A percentile compares a stretch with the other conserved stretches of the same genome.
These are phyloP conservation scores for Platycnemis pennipes DNA, from an alignment of 2,888 invertebrate species.

Conservation along the genomic window DNA sequence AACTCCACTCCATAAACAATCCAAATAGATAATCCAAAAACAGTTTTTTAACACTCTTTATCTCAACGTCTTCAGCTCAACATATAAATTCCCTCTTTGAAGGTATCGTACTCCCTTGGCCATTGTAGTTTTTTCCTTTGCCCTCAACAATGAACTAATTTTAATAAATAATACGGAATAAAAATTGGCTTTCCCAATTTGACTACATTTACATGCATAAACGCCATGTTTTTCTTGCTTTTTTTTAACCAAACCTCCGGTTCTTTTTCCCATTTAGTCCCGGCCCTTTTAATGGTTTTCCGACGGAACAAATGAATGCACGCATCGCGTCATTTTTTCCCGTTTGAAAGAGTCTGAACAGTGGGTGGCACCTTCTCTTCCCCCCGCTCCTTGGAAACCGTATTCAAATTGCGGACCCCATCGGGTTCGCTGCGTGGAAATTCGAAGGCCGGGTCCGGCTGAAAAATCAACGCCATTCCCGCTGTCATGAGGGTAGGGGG, in stretches of 20 bases:
- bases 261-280: not conserved
- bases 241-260: not conserved
- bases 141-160: too few relatives aligned
- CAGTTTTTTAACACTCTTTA: too few relatives aligned
- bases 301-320: not conserved
- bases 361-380: not conserved
- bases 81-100: too few relatives aligned
- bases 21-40: too few relatives aligned
- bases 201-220: not conserved
- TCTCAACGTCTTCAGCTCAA: too few relatives aligned
- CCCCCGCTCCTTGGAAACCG: not conserved
- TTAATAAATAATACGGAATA: not conserved
- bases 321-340: not conserved
- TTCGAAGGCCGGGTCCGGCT: not conserved
- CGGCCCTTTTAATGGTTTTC: not conserved
- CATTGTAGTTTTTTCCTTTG: too few relatives aligned
- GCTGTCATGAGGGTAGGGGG: not conserved
- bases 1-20: too few relatives aligned
- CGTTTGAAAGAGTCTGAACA: not conserved
- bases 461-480: not conserved
- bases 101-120: too few relatives aligned
- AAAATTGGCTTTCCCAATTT: not conserved
- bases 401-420: not conserved
- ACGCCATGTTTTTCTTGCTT: not conserved
- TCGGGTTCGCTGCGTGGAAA: not conserved